Evolutionary conservation across 2,888 invertebrate species (phyloP), one percentile per base, ranked within the genome.

Genomic region (Caenorhabditis sinica): DNA sequence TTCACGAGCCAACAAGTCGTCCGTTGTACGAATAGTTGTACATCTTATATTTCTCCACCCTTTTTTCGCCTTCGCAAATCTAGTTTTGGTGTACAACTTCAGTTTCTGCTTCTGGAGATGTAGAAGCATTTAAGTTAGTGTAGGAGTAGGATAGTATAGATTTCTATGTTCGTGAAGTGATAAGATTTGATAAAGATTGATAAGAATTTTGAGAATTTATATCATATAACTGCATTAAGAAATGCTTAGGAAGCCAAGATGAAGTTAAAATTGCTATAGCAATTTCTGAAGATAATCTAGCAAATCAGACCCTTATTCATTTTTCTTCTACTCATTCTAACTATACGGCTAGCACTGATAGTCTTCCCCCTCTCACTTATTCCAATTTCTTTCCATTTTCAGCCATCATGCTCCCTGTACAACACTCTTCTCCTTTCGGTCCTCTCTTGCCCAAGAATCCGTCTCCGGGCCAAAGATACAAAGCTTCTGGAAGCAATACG

Each of bases 361-460:
- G 1, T 28, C 1, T 28, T 60, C n/a, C 33, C 33, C 33, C 33
- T 33, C n/a, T 60, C 30, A n/a, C 2, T 25, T 58, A 5, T 28
- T 33, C 33, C 20, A 61, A 20, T 49, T 53, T 63, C 33, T n/a
- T 65, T 85, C 51, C 36, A 51, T 51, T 73, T 87, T 33, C 87
- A 87, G 87, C 85, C 82, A 3, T 82, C 77, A n/a, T 87, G 87
- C 60, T 85, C 86, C 30, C 71, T 87, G 43, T 86, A 83, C 86
- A 87, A 87, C 83, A 84, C 79, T 15, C 77, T 87, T 17, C 80
- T 87, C 20, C 79, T 86, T 3, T 79, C 85, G 20, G 65, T 75
- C n/a, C 79, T 87, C 17, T 53, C 75, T 20, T 87, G 87, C 40
- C 69, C 66, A 23, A 73, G 85, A 33, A 82, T 85, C 28, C 72